Base-by-base conservation (phyloP, 2,888 invertebrate genomes). In the Globia sparganii region DNA sequence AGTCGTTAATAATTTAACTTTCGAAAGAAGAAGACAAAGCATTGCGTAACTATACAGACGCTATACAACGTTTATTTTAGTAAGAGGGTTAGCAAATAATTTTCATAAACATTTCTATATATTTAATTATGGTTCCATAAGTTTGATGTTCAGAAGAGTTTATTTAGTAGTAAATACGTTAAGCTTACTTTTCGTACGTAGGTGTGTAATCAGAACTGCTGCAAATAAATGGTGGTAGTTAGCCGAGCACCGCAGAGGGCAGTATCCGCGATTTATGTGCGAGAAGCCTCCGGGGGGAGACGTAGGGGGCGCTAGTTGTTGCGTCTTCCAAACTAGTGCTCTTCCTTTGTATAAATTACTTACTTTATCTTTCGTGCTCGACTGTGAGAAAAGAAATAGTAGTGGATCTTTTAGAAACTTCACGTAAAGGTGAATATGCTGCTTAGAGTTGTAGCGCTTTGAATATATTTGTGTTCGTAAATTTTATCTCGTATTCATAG, bases 211-310 rank as follows among this genome's bases (percentile, higher is more conserved):
- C 94, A 94, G 94, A 93, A 93, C 92, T 91, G 92, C 90, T 91
- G 92, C 91, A 94, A 95, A 96, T 93, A 95, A 95, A 96, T 95
- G 95, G 93, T 85, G 90, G 94, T 94, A 95, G 95, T 96, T 95
- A 95, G 93, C 92, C 90, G 92, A 91, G 91, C 91, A 92, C 96
- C 96, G 93, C 95, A 94, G 94, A 94, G 95, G 95, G 94, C 93
- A 94, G 94, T 95, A 93, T 91, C 92, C 85, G 89, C 92, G 93
- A 96, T 96, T 96, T 96, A 96, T 96, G 94, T 91, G 85, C 92
- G 89, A 91, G 80, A 53, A 85, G 79, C 79, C 86, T 86, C 85
- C 86, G 79, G 73, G 83, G 86, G 82, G 80, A 81, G 78, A 86
- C 84, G 87, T 81, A 77, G 80, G 83, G 86, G 79, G 80, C 84